phyloP scores from a whole-genome alignment of 2,797 vertebrate genomes.

The Trematomus bernacchii region DNA sequence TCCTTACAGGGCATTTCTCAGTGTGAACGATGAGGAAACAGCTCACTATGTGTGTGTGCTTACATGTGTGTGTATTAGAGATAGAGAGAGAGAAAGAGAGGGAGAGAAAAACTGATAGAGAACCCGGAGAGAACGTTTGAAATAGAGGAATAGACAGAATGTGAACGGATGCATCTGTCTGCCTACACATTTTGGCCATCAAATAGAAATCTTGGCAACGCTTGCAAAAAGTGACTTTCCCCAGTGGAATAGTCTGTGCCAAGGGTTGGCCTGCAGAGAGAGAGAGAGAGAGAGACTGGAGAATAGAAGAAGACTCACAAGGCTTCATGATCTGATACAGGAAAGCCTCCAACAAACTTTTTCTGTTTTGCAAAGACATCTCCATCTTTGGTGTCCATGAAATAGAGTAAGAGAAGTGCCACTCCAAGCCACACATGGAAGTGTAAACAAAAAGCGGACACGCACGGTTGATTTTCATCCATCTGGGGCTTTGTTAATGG shows the following conservation, averaged over 20 bases:
- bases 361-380: constrained; percentile 31
- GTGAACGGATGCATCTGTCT: constrained; percentile 65
- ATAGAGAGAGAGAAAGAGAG: constrained; percentile 9
- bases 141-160: constrained; percentile 60
- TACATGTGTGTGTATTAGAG: constrained; percentile 30
- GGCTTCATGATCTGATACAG: constrained; percentile 50
- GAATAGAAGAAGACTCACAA: constrained; percentile 45
- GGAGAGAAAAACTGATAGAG: constrained; percentile 20
- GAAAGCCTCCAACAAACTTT: constrained; percentile 45
- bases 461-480: constrained; percentile 26
- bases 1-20: constrained; percentile 77
- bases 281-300: constrained; percentile 57
- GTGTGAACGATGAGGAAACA: constrained; percentile 77
- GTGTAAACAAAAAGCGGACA: constrained; percentile 34
- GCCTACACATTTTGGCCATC: constrained; percentile 64
- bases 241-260: constrained; percentile 56
- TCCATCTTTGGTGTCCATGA: constrained; percentile 28
- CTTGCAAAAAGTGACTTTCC: constrained; percentile 68
- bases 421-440: constrained; percentile 11
- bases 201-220: constrained; percentile 74
- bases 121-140: constrained; percentile 45
- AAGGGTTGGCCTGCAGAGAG: constrained; percentile 65
- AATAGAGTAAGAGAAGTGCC: constrained; percentile 1
- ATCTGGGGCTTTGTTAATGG: constrained; percentile 41
- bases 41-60: constrained; percentile 45